These are phyloP conservation scores for Pitta sordida DNA, from an alignment of 2,113 vertebrate genomes.

Conservation along the genomic window DNA sequence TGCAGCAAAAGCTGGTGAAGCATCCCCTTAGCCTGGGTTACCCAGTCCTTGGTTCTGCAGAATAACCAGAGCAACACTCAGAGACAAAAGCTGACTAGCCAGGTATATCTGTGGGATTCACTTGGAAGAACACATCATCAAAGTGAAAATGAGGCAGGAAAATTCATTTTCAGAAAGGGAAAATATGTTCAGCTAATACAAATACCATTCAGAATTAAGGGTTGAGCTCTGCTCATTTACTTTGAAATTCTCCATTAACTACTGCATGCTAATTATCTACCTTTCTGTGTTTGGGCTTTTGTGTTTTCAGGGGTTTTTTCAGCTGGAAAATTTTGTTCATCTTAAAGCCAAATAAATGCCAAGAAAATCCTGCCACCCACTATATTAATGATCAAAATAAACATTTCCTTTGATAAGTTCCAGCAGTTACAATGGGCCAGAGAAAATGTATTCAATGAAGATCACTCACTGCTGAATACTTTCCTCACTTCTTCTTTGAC, in stretches of 20 bases:
- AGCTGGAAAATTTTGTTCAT: neutral
- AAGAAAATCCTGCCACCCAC: conserved; percentile 34
- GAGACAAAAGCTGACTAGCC: neutral
- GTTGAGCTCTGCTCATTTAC: neutral
- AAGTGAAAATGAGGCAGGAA: neutral
- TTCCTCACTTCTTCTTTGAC: neutral
- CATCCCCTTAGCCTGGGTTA: neutral
- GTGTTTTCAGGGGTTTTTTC: neutral
- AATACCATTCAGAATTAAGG: neutral
- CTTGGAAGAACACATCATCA: neutral
- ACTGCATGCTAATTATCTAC: neutral
- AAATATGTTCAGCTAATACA: neutral
- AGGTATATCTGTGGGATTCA: rapidly evolving
- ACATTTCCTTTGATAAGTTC: conserved; percentile 35
- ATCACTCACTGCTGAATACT: conserved; percentile 30
- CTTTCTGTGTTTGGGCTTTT: neutral
- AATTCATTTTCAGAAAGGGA: neutral
- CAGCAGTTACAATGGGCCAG: conserved; percentile 31
- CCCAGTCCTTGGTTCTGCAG: neutral
- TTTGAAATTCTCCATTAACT: conserved; percentile 20
- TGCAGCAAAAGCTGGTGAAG: neutral
- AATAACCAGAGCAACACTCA: neutral
- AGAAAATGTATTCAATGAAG: conserved; percentile 48
- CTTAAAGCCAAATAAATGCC: conserved; percentile 34
- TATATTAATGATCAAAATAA: conserved; percentile 51